Evolutionary conservation across 1,140 invertebrate genomes (phyloP).

Genomic region (Lepidurus arcticus): DNA sequence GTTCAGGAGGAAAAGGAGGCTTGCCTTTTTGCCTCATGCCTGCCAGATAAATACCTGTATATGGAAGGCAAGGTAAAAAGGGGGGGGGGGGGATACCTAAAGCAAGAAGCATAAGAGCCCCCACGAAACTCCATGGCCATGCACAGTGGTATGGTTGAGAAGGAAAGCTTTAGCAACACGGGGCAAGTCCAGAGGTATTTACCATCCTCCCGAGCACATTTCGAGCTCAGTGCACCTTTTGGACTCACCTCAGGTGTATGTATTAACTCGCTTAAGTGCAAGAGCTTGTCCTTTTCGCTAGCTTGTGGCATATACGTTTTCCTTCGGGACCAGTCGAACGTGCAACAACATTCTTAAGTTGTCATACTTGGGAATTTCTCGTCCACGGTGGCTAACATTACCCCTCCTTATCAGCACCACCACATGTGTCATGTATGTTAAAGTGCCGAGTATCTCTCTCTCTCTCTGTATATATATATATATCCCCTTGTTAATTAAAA

Average conservation of each 20-base stretch:
- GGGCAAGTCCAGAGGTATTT: slow-evolving; percentile 9
- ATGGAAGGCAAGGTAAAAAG: slow-evolving; percentile 19
- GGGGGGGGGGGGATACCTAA: neutral
- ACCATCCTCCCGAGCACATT: slow-evolving; percentile 18
- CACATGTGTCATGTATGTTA: neutral
- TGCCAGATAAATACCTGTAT: slow-evolving; percentile 22
- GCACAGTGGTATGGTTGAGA: neutral
- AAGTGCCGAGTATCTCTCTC: neutral
- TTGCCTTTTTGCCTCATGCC: neutral
- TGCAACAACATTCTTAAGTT: neutral
- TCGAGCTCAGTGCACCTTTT: slow-evolving; percentile 17
- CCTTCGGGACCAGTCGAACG: neutral
- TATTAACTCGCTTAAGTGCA: neutral
- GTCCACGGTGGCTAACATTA: neutral
- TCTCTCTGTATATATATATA: no score
- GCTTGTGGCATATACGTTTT: neutral
- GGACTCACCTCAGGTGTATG: slow-evolving; percentile 20
- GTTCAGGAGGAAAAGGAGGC: neutral
- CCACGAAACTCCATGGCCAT: neutral
- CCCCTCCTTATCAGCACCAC: neutral
- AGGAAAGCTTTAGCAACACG: slow-evolving; percentile 1
- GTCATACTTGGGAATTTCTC: neutral
- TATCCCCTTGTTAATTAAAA: neutral
- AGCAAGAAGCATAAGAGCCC: neutral
- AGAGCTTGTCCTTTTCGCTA: neutral